Percentiles rank a stretch among this genome's conserved stretches.
These are phyloP conservation scores for Dromas ardeola DNA, from an alignment of 2,113 vertebrate species.

Conservation along the genomic window DNA sequence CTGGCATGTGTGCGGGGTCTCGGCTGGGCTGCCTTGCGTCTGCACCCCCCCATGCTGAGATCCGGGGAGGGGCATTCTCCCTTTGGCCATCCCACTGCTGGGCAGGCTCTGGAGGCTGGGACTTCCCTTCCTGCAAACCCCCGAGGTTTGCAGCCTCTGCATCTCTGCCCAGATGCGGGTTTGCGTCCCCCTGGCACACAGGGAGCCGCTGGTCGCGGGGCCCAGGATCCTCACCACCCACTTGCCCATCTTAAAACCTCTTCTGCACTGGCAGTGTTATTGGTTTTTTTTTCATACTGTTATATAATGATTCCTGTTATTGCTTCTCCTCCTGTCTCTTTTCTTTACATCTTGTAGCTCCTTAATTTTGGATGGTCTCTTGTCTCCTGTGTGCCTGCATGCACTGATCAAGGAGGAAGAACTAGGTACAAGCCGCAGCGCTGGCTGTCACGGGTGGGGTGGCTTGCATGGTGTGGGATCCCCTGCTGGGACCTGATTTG, in stretches of 20 bases:
- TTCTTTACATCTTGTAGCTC: conserved; percentile 26
- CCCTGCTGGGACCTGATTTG: not conserved
- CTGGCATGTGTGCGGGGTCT: not conserved
- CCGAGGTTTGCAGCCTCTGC: not conserved
- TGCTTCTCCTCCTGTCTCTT: conserved; percentile 33
- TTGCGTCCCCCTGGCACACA: not conserved
- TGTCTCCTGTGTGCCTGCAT: not conserved
- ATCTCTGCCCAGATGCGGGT: not conserved
- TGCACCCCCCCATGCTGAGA: not conserved
- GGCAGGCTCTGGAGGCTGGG: not conserved
- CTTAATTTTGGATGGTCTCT: conserved; percentile 25
- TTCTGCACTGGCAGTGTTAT: not conserved
- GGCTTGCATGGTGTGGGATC: not conserved
- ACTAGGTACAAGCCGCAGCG: accelerated
- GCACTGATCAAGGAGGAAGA: not conserved
- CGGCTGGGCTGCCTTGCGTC: accelerated
- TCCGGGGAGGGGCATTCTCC: not conserved
- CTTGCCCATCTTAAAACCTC: not conserved
- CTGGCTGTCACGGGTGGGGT: not conserved
- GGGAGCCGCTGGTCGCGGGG: not conserved
- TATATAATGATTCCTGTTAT: conserved; percentile 36
- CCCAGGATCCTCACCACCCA: not conserved
- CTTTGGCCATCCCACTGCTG: not conserved
- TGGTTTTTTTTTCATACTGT: not conserved
- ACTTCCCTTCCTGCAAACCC: not conserved